Percentiles rank a stretch among this genome's conserved stretches.
phyloP scores from a whole-genome alignment of 2,888 invertebrate genomes.

The Aleiodes testaceus region DNA sequence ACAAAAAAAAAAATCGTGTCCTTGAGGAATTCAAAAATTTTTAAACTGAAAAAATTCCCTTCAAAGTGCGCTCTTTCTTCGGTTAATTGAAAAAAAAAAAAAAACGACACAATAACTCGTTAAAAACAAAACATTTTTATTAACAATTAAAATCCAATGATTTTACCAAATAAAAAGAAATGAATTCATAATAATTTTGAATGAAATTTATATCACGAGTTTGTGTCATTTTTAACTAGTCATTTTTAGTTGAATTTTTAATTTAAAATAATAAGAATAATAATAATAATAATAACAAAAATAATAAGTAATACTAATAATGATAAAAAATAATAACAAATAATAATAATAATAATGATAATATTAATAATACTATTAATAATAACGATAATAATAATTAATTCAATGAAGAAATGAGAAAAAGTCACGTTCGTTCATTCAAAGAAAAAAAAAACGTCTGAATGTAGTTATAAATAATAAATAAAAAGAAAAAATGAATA shows the following conservation, averaged over 20 bases:
- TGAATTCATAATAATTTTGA: neutral
- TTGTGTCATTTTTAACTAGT: slow-evolving; percentile 19
- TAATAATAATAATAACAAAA: neutral
- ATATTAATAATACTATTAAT: neutral
- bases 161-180: neutral
- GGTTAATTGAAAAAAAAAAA: slow-evolving; percentile 13
- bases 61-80: slow-evolving; percentile 34
- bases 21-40: neutral
- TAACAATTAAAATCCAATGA: neutral
- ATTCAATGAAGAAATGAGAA: slow-evolving; percentile 15
- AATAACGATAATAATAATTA: neutral
- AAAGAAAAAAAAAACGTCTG: slow-evolving; percentile 30
- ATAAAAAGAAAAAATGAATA: slow-evolving; percentile 33
- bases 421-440: slow-evolving; percentile 32
- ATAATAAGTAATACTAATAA: too few species aligned
- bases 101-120: slow-evolving; percentile 1
- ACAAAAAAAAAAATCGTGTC: too few species aligned
- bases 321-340: neutral
- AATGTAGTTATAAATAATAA: slow-evolving; percentile 28
- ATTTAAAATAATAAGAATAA: neutral
- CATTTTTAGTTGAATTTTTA: slow-evolving; percentile 4
- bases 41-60: neutral
- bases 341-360: neutral
- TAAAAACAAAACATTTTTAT: neutral
- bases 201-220: slow-evolving; percentile 3